Evolutionary conservation across 2,797 vertebrate genomes (phyloP).

Genomic region (Eospalax fontanierii): DNA sequence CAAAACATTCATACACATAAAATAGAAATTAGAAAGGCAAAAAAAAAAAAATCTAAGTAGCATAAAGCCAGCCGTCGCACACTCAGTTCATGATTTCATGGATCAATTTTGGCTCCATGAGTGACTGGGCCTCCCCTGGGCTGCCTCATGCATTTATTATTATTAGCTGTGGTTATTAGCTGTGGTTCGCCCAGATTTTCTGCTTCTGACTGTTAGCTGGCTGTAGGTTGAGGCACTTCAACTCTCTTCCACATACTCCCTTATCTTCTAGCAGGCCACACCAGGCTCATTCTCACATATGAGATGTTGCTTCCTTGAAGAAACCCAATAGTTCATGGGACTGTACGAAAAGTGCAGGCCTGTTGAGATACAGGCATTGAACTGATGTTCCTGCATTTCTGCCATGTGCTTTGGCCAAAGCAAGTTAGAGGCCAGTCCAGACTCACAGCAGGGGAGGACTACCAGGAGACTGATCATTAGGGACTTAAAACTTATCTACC

Average conservation of each 20-base stretch:
- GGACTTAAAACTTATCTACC: not conserved
- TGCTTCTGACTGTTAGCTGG: not conserved
- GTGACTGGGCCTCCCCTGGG: not conserved
- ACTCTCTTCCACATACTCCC: too few species aligned
- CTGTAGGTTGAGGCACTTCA: not conserved
- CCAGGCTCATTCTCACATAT: not conserved
- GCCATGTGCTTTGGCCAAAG: not conserved
- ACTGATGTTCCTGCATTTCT: not conserved
- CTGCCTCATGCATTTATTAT: not conserved
- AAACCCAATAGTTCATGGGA: not conserved
- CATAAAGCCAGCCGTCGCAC: not conserved
- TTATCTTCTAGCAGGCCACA: not conserved
- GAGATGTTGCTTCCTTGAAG: not conserved
- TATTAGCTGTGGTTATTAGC: too few species aligned
- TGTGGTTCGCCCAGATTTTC: not conserved
- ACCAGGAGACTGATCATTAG: not conserved
- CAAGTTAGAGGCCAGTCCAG: not conserved
- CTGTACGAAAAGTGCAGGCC: not conserved
- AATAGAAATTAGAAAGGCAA: too few species aligned
- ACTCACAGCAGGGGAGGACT: not conserved
- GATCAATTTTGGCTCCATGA: not conserved
- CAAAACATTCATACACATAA: too few species aligned
- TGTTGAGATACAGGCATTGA: not conserved
- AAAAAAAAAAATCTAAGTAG: too few species aligned
- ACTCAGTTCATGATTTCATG: constrained; percentile 9